Percentiles rank a stretch among this genome's conserved stretches.
These are phyloP conservation scores for Apamea sordens DNA, from an alignment of 2,888 invertebrate species.

Conservation along the genomic window DNA sequence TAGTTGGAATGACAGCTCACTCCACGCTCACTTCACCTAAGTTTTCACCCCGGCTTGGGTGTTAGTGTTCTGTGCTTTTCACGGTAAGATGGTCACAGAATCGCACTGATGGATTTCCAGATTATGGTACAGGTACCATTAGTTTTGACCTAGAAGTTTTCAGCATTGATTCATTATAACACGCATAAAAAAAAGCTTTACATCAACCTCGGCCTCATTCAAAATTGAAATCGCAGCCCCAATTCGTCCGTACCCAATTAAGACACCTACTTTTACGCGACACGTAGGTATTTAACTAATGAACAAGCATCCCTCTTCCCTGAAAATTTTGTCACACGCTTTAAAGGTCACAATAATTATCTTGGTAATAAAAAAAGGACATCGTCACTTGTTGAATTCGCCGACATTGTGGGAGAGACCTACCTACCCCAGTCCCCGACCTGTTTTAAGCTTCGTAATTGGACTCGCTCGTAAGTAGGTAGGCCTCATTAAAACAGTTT, in stretches of 20 bases:
- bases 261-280: constrained; percentile 13
- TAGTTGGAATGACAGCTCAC: no score
- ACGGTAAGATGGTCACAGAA: no score
- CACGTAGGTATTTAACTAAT: constrained; percentile 18
- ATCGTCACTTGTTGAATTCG: constrained; percentile 33
- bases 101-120: not conserved
- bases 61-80: no score
- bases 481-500: not conserved
- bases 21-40: no score
- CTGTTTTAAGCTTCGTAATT: constrained; percentile 40
- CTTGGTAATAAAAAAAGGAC: constrained; percentile 30
- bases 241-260: constrained; percentile 19
- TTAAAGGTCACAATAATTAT: constrained; percentile 37
- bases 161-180: no score
- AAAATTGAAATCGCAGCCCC: constrained; percentile 13
- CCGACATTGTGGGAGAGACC: not conserved
- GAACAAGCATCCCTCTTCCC: constrained; percentile 14
- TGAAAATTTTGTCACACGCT: constrained; percentile 1
- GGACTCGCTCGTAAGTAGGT: not conserved
- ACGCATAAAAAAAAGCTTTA: not conserved
- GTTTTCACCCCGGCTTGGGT: no score
- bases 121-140: not conserved
- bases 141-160: no score
- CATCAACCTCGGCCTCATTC: not conserved
- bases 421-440: not conserved